These are phyloP conservation scores for Therioaphis trifolii DNA, from an alignment of 2,888 invertebrate species.

Conservation along the genomic window DNA sequence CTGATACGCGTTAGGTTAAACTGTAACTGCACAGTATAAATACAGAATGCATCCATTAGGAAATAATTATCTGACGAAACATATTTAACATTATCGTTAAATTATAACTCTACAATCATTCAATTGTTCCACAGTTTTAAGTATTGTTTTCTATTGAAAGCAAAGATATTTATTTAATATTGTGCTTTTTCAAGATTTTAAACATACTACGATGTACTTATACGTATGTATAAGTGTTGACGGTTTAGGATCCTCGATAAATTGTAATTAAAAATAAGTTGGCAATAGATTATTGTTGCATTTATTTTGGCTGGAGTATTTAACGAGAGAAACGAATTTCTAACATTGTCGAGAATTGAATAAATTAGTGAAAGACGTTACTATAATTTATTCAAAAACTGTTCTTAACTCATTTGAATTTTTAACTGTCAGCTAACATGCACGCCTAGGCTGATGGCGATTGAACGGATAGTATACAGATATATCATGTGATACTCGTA, in stretches of 20 bases:
- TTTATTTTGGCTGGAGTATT: background rate
- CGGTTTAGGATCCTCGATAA: background rate
- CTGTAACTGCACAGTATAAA: no score
- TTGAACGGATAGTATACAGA: background rate
- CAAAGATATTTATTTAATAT: background rate
- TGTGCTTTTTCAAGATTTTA: background rate
- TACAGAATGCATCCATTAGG: no score
- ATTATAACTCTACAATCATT: no score
- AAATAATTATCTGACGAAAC: no score
- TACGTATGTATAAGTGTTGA: background rate
- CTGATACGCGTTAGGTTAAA: no score
- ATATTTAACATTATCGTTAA: no score
- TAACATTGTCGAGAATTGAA: constrained; percentile 40
- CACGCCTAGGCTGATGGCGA: background rate
- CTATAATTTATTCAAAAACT: background rate
- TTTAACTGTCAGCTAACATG: constrained; percentile 19
- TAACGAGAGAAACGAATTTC: constrained; percentile 33
- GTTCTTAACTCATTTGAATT: constrained; percentile 21
- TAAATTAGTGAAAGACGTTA: constrained; percentile 27
- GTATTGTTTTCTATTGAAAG: no score
- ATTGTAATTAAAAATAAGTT: constrained; percentile 23
- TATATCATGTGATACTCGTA: constrained; percentile 13
- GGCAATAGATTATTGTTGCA: background rate
- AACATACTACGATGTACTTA: background rate
- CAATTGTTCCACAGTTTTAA: no score